phyloP scores from a whole-genome alignment of 1,140 invertebrate genomes.

The Drosophila littoralis region DNA sequence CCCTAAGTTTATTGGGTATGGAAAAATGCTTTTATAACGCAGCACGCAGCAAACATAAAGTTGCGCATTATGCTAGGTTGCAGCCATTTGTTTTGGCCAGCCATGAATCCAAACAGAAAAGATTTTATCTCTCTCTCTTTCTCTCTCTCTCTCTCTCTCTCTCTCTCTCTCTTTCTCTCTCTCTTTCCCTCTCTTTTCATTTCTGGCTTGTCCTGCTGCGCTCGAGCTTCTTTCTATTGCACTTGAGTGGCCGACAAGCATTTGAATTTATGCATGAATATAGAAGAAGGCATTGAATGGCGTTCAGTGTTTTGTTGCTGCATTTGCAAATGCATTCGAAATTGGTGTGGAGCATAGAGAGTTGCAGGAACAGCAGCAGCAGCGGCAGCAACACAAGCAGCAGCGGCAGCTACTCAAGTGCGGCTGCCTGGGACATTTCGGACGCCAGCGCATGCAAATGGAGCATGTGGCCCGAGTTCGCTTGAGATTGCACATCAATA shows the following conservation, averaged over 20 bases:
- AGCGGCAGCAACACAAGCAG: not conserved
- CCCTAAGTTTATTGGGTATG: not conserved
- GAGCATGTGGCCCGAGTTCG: slow-evolving; percentile 51
- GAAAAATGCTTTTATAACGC: no score
- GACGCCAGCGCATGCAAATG: slow-evolving; percentile 59
- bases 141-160: not conserved
- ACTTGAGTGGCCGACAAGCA: slow-evolving; percentile 57
- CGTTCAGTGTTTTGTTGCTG: slow-evolving; percentile 35
- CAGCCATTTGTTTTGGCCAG: slow-evolving; percentile 63
- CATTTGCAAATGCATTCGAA: slow-evolving; percentile 72
- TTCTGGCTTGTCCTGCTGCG: not conserved
- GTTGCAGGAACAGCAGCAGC: not conserved
- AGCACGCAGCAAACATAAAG: slow-evolving; percentile 6
- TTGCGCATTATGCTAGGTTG: slow-evolving; percentile 27
- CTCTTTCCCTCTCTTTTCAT: not conserved
- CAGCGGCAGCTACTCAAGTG: slow-evolving; percentile 33
- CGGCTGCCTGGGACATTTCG: slow-evolving; percentile 17
- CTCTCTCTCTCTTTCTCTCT: not conserved
- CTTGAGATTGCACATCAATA: slow-evolving; percentile 75
- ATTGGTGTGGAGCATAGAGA: slow-evolving; percentile 44
- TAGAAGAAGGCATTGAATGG: slow-evolving; percentile 28
- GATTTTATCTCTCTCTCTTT: slow-evolving; percentile 17
- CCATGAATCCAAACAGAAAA: slow-evolving; percentile 70
- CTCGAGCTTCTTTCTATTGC: slow-evolving; percentile 31
- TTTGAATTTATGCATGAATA: slow-evolving; percentile 78